Conservation (phyloP, 2,888 invertebrate species). For the Rhaphigaster nebulosa region DNA sequence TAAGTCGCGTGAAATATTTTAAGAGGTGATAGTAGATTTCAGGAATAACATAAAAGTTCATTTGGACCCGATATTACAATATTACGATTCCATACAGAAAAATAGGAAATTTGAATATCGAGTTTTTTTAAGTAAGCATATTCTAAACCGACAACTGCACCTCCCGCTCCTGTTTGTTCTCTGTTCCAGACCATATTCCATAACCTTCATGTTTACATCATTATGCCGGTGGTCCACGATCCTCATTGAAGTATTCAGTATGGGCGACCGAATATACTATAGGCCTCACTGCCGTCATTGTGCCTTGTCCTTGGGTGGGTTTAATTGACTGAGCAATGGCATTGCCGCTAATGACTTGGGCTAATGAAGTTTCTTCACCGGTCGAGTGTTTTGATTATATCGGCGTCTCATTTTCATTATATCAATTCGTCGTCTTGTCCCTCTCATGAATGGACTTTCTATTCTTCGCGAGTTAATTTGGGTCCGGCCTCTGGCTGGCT, state of each 20-base stretch:
- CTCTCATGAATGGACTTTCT: not conserved
- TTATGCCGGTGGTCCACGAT: not conserved
- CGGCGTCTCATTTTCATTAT: constrained; percentile 3
- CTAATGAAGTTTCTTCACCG: constrained; percentile 44
- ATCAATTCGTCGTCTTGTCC: not conserved
- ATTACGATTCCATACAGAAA: too few species aligned
- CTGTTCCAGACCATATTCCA: not conserved
- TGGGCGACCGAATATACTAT: not conserved
- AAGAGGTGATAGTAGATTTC: too few species aligned
- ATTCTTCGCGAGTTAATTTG: constrained; percentile 1
- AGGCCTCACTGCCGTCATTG: not conserved
- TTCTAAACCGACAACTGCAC: too few species aligned
- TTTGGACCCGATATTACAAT: too few species aligned
- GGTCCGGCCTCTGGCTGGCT: not conserved
- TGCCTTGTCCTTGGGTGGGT: not conserved
- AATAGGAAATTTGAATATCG: too few species aligned
- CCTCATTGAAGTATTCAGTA: not conserved
- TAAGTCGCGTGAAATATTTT: too few species aligned
- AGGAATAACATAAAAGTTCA: too few species aligned
- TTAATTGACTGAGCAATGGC: constrained; percentile 41
- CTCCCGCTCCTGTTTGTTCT: too few species aligned
- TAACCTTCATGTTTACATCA: not conserved
- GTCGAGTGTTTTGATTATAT: constrained; percentile 30
- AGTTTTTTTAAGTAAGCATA: too few species aligned
- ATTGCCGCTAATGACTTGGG: constrained; percentile 39